Evolutionary conservation across 2,113 vertebrate genomes (phyloP).

Genomic region (Poeciliopsis occidentalis): DNA sequence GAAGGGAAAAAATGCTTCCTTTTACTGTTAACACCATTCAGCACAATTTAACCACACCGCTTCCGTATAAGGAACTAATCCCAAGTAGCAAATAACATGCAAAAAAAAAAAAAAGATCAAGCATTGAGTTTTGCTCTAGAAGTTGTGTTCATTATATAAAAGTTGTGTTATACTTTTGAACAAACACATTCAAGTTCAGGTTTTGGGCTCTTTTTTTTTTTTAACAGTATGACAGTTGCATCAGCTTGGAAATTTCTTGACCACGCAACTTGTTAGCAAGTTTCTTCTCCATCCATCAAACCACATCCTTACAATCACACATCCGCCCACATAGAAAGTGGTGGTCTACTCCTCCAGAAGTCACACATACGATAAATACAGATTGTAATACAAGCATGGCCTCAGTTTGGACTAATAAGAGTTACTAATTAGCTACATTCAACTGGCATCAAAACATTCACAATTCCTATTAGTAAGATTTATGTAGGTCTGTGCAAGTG

Average conservation of each 20-base stretch:
- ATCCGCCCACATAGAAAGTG: slow-evolving; percentile 7
- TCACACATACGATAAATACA: slow-evolving; percentile 4
- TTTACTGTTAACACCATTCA: slow-evolving; percentile 41
- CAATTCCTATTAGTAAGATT: too few relatives aligned
- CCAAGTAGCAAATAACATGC: slow-evolving; percentile 9
- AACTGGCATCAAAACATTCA: not conserved
- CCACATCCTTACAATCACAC: slow-evolving; percentile 53
- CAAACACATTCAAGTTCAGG: slow-evolving; percentile 8
- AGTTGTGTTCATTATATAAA: not conserved
- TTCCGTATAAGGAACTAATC: slow-evolving; percentile 37
- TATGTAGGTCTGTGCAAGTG: too few relatives aligned
- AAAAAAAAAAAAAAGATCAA: not conserved
- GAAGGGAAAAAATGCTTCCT: slow-evolving; percentile 30
- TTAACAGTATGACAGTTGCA: not conserved
- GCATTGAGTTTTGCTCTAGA: not conserved
- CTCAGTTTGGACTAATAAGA: not conserved
- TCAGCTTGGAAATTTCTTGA: slow-evolving; percentile 29
- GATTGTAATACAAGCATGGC: not conserved
- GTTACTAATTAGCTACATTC: too few relatives aligned
- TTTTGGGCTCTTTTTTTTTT: too few relatives aligned
- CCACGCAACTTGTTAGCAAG: not conserved
- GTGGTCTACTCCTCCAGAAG: not conserved
- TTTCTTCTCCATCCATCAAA: slow-evolving; percentile 16
- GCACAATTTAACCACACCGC: slow-evolving; percentile 13
- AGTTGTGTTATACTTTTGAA: not conserved